Conservation (phyloP, 2,888 invertebrate species). For the Choreutis nemorana region DNA sequence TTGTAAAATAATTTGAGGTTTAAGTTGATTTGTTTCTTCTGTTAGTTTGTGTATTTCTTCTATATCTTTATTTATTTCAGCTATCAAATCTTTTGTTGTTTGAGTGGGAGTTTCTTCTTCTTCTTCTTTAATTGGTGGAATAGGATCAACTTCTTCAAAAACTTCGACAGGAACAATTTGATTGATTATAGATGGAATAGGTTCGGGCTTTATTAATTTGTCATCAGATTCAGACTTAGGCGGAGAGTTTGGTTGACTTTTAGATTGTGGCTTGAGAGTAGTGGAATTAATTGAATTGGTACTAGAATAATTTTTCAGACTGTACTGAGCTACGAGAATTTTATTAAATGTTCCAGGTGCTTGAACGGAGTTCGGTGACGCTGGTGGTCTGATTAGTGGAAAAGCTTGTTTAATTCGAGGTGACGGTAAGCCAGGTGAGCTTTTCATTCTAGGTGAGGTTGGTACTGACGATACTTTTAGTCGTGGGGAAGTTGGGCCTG, state of each 20-base stretch:
- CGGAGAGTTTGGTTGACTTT: constrained; percentile 58
- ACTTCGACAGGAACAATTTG: constrained; percentile 39
- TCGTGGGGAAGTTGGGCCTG: constrained; percentile 69
- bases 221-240: constrained; percentile 54
- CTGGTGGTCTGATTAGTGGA: constrained; percentile 67
- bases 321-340: constrained; percentile 67
- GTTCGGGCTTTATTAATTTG: constrained; percentile 30
- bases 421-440: constrained; percentile 72
- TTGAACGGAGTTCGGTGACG: constrained; percentile 64
- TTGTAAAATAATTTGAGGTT: constrained; percentile 49
- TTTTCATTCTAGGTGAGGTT: constrained; percentile 78
- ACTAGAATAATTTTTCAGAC: constrained; percentile 57
- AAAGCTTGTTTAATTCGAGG: constrained; percentile 73
- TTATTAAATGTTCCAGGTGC: constrained; percentile 60
- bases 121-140: constrained; percentile 50
- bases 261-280: constrained; percentile 46
- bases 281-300: constrained; percentile 25
- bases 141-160: constrained; percentile 47
- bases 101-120: constrained; percentile 48
- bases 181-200: constrained; percentile 27
- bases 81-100: constrained; percentile 39
- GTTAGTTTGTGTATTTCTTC: constrained; percentile 60
- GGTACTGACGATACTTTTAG: constrained; percentile 77
- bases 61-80: constrained; percentile 56
- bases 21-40: constrained; percentile 45